phyloP scores from a whole-genome alignment of 2,113 vertebrate species.

The Upupa epops region DNA sequence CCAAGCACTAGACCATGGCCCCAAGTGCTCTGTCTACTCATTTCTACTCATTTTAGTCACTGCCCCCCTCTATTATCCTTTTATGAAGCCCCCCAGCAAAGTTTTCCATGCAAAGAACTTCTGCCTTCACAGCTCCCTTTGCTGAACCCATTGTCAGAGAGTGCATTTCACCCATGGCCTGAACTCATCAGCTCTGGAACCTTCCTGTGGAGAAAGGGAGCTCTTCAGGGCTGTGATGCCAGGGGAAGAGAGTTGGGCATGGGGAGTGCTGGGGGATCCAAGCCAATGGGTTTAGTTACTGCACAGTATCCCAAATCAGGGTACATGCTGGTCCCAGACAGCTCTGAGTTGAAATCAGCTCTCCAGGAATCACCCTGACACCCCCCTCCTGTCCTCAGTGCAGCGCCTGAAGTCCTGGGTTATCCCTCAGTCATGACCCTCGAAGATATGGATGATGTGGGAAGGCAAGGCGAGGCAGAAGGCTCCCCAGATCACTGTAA shows the following conservation, averaged over 20 bases:
- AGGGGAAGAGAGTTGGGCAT: background rate
- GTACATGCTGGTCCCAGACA: background rate
- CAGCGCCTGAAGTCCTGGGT: background rate
- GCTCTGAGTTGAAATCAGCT: background rate
- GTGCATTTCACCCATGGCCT: background rate
- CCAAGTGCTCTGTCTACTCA: no score
- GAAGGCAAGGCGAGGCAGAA: background rate
- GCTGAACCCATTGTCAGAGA: background rate
- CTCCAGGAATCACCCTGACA: background rate
- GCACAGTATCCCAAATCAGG: fast-evolving
- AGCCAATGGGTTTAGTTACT: background rate
- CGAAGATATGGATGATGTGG: fast-evolving
- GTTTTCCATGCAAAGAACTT: background rate
- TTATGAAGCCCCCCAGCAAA: background rate
- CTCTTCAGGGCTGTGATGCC: background rate
- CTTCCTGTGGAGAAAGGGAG: background rate
- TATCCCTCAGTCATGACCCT: background rate
- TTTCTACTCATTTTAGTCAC: no score
- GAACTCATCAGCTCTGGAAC: background rate
- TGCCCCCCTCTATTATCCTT: background rate
- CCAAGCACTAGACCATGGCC: no score
- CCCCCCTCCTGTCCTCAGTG: background rate
- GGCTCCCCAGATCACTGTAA: background rate
- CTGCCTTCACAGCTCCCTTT: background rate
- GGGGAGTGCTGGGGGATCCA: background rate